Percentiles rank a stretch among this genome's conserved stretches.
Evolutionary conservation across 2,797 vertebrate genomes (phyloP).

Genomic region (Limosa lapponica): DNA sequence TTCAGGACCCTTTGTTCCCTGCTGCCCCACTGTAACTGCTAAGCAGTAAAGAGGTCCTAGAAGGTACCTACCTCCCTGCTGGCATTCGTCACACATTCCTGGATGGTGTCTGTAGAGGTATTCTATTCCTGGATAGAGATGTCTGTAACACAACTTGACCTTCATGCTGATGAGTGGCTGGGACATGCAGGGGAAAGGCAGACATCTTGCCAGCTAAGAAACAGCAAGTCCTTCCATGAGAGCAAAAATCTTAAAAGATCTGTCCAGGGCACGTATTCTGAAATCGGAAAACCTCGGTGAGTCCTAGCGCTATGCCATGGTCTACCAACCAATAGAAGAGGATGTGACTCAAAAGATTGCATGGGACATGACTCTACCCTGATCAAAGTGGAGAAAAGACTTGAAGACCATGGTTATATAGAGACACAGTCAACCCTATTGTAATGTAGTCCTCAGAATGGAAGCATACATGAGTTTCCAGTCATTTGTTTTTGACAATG

Average conservation of each 20-base stretch:
- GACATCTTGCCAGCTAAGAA: background rate
- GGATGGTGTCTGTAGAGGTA: background rate
- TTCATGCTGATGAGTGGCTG: background rate
- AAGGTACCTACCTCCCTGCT: background rate
- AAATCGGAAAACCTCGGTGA: background rate
- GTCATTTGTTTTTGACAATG: background rate
- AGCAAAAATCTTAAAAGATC: background rate
- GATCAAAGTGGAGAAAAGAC: background rate
- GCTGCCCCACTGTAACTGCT: background rate
- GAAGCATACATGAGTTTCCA: background rate
- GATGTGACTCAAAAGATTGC: background rate
- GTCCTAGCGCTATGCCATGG: background rate
- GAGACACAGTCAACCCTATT: background rate
- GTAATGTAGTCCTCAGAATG: background rate
- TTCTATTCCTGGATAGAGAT: background rate
- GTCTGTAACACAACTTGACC: background rate
- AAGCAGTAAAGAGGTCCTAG: background rate
- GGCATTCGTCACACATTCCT: fast-evolving
- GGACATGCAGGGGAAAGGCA: background rate
- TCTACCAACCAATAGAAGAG: background rate
- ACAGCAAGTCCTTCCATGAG: background rate
- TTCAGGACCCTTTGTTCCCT: background rate
- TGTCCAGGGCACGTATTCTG: background rate
- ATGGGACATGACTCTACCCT: background rate
- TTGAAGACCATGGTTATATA: background rate